Conservation (phyloP, 2,888 invertebrate species). For the Cremastobaeus sp. region DNA sequence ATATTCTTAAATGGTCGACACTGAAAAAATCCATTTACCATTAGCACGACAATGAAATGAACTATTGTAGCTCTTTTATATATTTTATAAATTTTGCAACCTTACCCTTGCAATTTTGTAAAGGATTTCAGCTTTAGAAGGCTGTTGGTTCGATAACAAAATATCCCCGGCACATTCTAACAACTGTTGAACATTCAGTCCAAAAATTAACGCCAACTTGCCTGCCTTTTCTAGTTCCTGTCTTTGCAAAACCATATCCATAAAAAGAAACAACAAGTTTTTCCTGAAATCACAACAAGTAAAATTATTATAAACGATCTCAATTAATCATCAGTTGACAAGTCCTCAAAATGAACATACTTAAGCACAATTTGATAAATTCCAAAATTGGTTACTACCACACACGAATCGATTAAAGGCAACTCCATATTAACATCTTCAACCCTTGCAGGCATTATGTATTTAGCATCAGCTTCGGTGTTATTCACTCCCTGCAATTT, state of each 20-base stretch:
- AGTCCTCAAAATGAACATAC: constrained; percentile 73
- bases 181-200: constrained; percentile 83
- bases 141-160: constrained; percentile 85
- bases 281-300: constrained; percentile 72
- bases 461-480: constrained; percentile 72
- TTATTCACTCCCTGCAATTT: constrained; percentile 62
- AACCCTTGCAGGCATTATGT: constrained; percentile 77
- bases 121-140: constrained; percentile 87
- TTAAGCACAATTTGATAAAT: constrained; percentile 82
- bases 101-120: constrained; percentile 87
- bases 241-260: constrained; percentile 80
- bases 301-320: not conserved
- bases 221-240: constrained; percentile 81
- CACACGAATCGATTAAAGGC: constrained; percentile 80
- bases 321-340: not conserved
- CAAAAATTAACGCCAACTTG: constrained; percentile 81
- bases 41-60: too few relatives aligned
- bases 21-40: too few relatives aligned
- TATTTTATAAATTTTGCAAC: constrained; percentile 14
- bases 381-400: constrained; percentile 81
- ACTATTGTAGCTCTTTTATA: too few relatives aligned
- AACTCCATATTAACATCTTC: constrained; percentile 79
- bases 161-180: constrained; percentile 91
- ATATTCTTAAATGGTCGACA: constrained; percentile 82
- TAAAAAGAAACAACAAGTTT: constrained; percentile 80